Evolutionary conservation across 2,888 invertebrate species (phyloP), one percentile per base, ranked within the genome.

Genomic region (Drosophila rubida): DNA sequence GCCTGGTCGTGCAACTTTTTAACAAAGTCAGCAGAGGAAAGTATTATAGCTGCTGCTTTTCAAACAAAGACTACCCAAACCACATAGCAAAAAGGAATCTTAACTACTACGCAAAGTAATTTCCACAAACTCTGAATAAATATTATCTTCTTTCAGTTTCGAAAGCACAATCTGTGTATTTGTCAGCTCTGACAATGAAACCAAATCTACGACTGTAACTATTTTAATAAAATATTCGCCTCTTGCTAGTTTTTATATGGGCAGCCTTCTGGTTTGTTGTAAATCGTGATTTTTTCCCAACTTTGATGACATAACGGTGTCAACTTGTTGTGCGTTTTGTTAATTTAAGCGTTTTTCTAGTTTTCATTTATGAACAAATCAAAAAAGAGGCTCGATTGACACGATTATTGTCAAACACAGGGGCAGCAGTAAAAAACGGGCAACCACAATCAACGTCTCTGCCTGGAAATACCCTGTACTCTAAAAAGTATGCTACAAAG

Each of bases 341-440:
- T 37, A 30, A 69, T 61, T 61, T 41, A 49, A 54, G 49, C 49
- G 39, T 13, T 42, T 69, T 68, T 49, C 45, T 46, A 69, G 45
- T 55, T 60, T 46, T 35, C 35, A 68, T 54, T 69, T 50, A 69
- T 50, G 39, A 46, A 63, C 63, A 51, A 64, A 49, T 67, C 39
- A 55, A 55, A 59, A 42, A 46, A 42, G 55, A 39, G 54, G 41
- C 69, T 59, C 49, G 45, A 54, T 55, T 64, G 54, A 59, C 54
- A 46, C 22, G 54, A 63, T 54, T 63, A 53, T 54, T 41, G 22
- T 39, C 22, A 57, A 58, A 54, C 22, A 32, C 37, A 46, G 35
- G 14, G 9, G 13, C 35, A 44, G 4, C 14, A 25, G 16, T 35
- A n/a, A 39, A 30, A 45, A 8, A 27, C 1, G 1, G 6, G 7